These are phyloP conservation scores for Aspidoscelis tigris DNA, from an alignment of 2,113 vertebrate species.

Conservation along the genomic window DNA sequence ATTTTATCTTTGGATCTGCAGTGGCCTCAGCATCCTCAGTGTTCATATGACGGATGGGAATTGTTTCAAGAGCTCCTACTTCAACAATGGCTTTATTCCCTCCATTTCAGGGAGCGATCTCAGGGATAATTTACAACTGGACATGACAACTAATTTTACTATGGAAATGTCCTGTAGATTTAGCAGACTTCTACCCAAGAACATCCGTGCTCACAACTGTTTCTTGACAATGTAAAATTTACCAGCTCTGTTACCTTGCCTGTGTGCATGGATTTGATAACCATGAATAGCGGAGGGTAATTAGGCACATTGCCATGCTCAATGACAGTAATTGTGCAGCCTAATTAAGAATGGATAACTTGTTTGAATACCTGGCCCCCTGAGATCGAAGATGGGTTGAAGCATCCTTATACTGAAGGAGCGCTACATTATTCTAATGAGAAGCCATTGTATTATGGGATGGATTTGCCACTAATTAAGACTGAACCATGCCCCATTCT, in stretches of 20 bases:
- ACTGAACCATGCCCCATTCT: not conserved
- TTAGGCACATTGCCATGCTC: conserved; percentile 30
- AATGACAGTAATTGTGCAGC: conserved; percentile 23
- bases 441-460: conserved; percentile 1
- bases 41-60: not conserved
- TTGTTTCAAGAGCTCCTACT: not conserved
- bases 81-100: not conserved
- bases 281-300: conserved; percentile 31
- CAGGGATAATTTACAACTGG: not conserved
- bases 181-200: not conserved
- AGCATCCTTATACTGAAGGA: conserved; percentile 15
- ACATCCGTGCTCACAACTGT: not conserved
- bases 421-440: conserved; percentile 24
- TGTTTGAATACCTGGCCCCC: conserved; percentile 35
- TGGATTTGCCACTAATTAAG: conserved; percentile 20
- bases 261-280: conserved; percentile 31
- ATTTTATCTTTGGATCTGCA: too few relatives aligned
- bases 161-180: not conserved
- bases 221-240: conserved; percentile 8
- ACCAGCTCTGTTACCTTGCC: conserved; percentile 7
- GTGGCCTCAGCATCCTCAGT: not conserved
- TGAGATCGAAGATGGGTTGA: conserved; percentile 22
- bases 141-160: not conserved
- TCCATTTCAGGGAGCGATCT: not conserved
- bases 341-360: conserved; percentile 38